phyloP scores from a whole-genome alignment of 1,140 invertebrate species.

The Philotrypesis tridentata region DNA sequence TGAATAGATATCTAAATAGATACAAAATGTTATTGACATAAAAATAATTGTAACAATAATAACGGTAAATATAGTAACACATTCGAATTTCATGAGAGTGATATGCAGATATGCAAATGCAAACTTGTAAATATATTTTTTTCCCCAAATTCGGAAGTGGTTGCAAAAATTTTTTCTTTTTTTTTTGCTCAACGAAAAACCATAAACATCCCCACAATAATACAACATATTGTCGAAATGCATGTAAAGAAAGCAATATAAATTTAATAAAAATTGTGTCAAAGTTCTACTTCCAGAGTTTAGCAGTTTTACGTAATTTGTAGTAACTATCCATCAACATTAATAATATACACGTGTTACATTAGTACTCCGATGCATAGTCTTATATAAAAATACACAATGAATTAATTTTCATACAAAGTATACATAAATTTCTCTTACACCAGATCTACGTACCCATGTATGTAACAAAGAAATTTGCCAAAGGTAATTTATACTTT shows the following conservation, averaged over 20 bases:
- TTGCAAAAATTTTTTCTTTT: too few species aligned
- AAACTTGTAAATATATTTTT: slow-evolving; percentile 41
- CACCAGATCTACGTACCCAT: slow-evolving; percentile 44
- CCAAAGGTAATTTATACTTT: slow-evolving; percentile 49
- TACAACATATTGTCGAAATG: slow-evolving; percentile 21
- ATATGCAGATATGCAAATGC: slow-evolving; percentile 46
- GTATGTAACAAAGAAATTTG: slow-evolving; percentile 44
- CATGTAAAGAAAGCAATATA: slow-evolving; percentile 18
- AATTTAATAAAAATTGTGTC: slow-evolving; percentile 40
- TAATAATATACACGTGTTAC: slow-evolving; percentile 47
- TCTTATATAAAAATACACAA: slow-evolving; percentile 50
- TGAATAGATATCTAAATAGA: slow-evolving; percentile 55
- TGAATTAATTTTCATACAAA: slow-evolving; percentile 49
- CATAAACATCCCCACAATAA: slow-evolving; percentile 30
- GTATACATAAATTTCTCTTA: slow-evolving; percentile 48
- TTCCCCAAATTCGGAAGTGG: slow-evolving; percentile 25
- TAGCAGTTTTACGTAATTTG: slow-evolving; percentile 36
- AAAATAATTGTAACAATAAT: slow-evolving; percentile 54
- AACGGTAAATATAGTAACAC: slow-evolving; percentile 47
- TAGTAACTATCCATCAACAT: slow-evolving; percentile 41
- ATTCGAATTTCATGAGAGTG: slow-evolving; percentile 47
- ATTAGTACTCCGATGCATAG: slow-evolving; percentile 49
- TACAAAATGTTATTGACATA: slow-evolving; percentile 60
- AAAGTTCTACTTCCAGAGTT: slow-evolving; percentile 10
- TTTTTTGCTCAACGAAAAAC: slow-evolving; percentile 36